Base-by-base conservation (phyloP, 1,140 invertebrate genomes). In the Zaprionus kolodkinae region DNA sequence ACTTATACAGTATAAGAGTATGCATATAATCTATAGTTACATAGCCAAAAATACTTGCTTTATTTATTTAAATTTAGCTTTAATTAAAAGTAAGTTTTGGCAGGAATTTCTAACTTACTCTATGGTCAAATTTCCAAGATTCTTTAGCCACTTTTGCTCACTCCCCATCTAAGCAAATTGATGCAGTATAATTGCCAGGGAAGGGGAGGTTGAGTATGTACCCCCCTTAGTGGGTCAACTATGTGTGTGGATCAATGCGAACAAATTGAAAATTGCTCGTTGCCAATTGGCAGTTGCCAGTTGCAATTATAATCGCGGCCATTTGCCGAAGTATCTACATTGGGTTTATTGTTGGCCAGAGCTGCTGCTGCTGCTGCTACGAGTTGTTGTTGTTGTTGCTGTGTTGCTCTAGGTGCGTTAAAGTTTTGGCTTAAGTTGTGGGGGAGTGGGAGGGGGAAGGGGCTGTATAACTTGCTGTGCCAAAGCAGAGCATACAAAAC, bases 231-330 rank as follows among this genome's bases (percentile, higher is more conserved):
- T 63, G 62, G 73, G 62, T 50, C 63, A 76, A 62, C 66, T 59
- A 43, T 40, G 61, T n/a, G 11, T 35, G 33, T 62, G 57, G 52
- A 61, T 62, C 71, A 68, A 40, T 48, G 66, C 72, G 57, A 79
- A 77, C 60, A 81, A 88, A 79, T 79, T 88, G 66, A 77, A 88
- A 88, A 84, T 79, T 72, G 69, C 72, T 50, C 67, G 61, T 56
- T 85, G 59, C 59, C 65, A 74, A 56, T 74, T 64, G 60, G 55
- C 68, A 71, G 56, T 76, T 76, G 67, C 62, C 38, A 65, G 68
- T 68, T 54, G 84, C 85, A 87, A 87, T 87, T 89, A 89, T 80
- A 88, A 85, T 80, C 61, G 66, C 76, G 66, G 68, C 59, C 76
- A 81, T 81, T 78, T 71, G 72, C 62, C 59, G 62, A 69, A 57